Evolutionary conservation across 2,888 invertebrate species (phyloP).

Genomic region (Drosophila niveifrons): DNA sequence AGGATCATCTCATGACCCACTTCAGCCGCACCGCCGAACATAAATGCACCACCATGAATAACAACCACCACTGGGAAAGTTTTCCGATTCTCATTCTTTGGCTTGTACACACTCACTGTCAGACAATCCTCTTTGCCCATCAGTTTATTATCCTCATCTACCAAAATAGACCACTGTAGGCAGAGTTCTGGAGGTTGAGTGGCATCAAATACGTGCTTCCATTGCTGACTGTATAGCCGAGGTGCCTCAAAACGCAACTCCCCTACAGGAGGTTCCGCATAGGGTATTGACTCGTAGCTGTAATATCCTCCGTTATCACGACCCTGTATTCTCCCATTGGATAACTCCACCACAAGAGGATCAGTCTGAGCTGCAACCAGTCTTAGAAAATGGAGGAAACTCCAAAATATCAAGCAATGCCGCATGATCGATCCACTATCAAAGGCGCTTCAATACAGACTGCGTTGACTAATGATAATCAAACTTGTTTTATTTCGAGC

Average conservation of each 20-base stretch:
- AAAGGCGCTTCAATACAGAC: conserved; percentile 3
- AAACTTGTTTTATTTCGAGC: conserved; percentile 18
- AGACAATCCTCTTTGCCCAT: conserved; percentile 89
- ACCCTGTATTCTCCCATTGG: conserved; percentile 71
- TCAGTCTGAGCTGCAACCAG: conserved; percentile 1
- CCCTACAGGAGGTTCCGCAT: conserved; percentile 88
- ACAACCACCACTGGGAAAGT: conserved; percentile 88
- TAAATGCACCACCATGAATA: conserved; percentile 90
- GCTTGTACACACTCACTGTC: conserved; percentile 88
- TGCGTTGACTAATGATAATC: not conserved
- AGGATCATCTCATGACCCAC: conserved; percentile 87
- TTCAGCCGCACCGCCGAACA: conserved; percentile 87
- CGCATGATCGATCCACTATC: conserved; percentile 23
- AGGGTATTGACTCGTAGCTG: conserved; percentile 89
- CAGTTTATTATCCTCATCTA: conserved; percentile 47
- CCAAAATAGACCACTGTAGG: conserved; percentile 87
- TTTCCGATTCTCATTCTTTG: conserved; percentile 70
- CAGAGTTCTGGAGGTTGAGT: conserved; percentile 87
- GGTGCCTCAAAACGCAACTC: conserved; percentile 87
- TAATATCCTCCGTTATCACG: conserved; percentile 84
- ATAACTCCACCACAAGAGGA: conserved; percentile 51
- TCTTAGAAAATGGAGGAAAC: not conserved
- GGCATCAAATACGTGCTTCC: conserved; percentile 84
- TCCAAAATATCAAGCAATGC: not conserved
- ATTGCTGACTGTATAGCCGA: not conserved